Evolutionary conservation across 2,113 vertebrate species (phyloP), one percentile per base, ranked within the genome.

Genomic region (Numenius arquata): DNA sequence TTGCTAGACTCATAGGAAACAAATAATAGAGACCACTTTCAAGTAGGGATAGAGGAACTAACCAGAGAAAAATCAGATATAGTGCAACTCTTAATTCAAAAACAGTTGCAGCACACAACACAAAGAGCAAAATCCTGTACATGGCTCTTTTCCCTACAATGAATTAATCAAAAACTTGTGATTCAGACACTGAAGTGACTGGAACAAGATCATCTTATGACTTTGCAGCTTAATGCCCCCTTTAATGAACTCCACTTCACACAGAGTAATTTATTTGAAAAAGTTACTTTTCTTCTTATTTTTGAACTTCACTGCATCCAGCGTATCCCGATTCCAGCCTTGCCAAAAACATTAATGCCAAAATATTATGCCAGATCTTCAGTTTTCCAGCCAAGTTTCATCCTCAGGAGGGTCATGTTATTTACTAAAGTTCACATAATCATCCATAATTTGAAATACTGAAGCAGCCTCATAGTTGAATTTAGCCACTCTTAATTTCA

Each of bases 361-460:
- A 95, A 85, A 75, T 48, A 62, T 22, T 65, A 23, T 65, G 52
- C 48, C 72, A 92, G 43, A 63, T 78, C 67, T 61, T 84, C 25
- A 84, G 21, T 43, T 93, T 96, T 81, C 27, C 47, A 90, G 65
- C 55, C 79, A 88, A 92, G 59, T 32, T 90, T 34, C 26, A 40
- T 75, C 43, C 88, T 89, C 72, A 75, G 61, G 56, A 90, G 71
- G n/a, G 21, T 66, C 13, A 26, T 75, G n/a, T 72, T 90, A 74
- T 84, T 84, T 96, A 58, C 38, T 85, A 15, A 77, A 83, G 47
- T 92, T 95, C 61, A 66, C 19, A 88, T 81, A 90, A 88, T 56
- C 23, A 50, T 59, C 68, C 9, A n/a, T 65, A 59, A 77, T 94
- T 88, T 74, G 38, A 84, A 85, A 75, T 52, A 47, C 8, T 68